phyloP scores from a whole-genome alignment of 2,797 vertebrate genomes.

The Ctenochaetus hawaiiensis region DNA sequence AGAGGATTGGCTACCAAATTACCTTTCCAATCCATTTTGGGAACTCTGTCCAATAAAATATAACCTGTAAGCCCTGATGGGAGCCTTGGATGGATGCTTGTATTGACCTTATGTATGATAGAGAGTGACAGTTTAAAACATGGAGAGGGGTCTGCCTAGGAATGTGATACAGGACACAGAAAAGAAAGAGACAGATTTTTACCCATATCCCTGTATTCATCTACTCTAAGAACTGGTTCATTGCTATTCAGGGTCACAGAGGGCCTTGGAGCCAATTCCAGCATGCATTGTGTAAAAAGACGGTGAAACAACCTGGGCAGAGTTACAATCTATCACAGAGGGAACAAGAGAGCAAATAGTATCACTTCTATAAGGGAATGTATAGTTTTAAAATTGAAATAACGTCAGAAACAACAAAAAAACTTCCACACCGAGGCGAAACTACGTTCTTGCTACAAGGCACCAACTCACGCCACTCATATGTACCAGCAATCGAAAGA shows the following conservation, averaged over 20 bases:
- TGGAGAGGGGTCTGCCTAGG: slow-evolving; percentile 14
- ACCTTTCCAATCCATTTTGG: slow-evolving; percentile 75
- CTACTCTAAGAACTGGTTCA: slow-evolving; percentile 21
- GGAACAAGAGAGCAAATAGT: slow-evolving; percentile 44
- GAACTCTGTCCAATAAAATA: slow-evolving; percentile 65
- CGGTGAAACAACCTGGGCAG: slow-evolving; percentile 40
- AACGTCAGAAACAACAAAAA: slow-evolving; percentile 23
- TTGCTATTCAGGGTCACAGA: slow-evolving; percentile 53
- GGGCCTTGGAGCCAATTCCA: slow-evolving; percentile 44
- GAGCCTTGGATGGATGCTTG: slow-evolving; percentile 50
- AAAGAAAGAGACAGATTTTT: slow-evolving; percentile 7
- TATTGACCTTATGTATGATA: slow-evolving; percentile 49
- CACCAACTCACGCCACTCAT: slow-evolving; percentile 22
- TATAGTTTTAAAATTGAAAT: slow-evolving; percentile 40
- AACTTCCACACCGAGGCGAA: neutral
- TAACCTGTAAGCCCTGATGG: slow-evolving; percentile 56
- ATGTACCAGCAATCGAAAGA: slow-evolving; percentile 46
- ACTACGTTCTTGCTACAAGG: slow-evolving; percentile 23
- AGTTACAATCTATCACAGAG: slow-evolving; percentile 34
- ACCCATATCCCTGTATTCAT: slow-evolving; percentile 29
- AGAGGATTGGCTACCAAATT: slow-evolving; percentile 76
- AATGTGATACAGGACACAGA: slow-evolving; percentile 21
- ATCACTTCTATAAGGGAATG: slow-evolving; percentile 53
- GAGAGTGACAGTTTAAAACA: slow-evolving; percentile 40
- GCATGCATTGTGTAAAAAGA: slow-evolving; percentile 43